Evolutionary conservation across 2,888 invertebrate species (phyloP), one percentile per base, ranked within the genome.

Genomic region (Dusona sp.): DNA sequence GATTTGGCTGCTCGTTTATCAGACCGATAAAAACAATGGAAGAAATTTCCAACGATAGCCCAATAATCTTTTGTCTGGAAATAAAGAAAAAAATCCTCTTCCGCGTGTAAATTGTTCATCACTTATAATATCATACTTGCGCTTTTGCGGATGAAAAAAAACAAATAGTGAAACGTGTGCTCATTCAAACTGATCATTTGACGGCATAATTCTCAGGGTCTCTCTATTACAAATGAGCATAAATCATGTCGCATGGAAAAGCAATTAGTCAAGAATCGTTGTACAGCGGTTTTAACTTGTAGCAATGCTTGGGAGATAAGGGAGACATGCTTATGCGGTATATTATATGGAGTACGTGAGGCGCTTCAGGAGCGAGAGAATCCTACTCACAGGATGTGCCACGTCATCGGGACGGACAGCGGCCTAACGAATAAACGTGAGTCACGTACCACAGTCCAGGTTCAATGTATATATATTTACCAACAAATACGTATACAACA

Each of bases 351-450:
- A 77, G 80, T 77, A 80, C 54, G 79, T 64, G 79, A 48, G 79
- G 82, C 73, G 73, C 82, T 85, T 85, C 72, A 48, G 68, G 82
- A 68, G 48, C 51, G 70, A 74, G 79, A 74, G 78, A 74, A 82
- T 79, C 74, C 82, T 82, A 68, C 68, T 68, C 78, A 51, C 85
- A 75, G 85, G 85, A 85, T 85, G 79, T 79, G 85, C 85, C 85
- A 65, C 79, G 85, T 83, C 85, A 85, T 85, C 85, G 68, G 25
- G 68, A 82, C 74, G 68, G 75, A 75, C 85, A 70, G 65, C 79
- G 54, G 67, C 67, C 72, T 57, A 73, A 85, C 81, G 77, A 78
- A 81, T 81, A 81, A 70, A 73, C 85, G 81, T 78, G 77, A 85
- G 81, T 85, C 85, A 81, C 68, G 77, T 67, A 67, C 67, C 78